These are phyloP conservation scores for Oscarella lobularis DNA, from an alignment of 37 sponge, comb jelly and placozoan genomes.

Conservation along the genomic window DNA sequence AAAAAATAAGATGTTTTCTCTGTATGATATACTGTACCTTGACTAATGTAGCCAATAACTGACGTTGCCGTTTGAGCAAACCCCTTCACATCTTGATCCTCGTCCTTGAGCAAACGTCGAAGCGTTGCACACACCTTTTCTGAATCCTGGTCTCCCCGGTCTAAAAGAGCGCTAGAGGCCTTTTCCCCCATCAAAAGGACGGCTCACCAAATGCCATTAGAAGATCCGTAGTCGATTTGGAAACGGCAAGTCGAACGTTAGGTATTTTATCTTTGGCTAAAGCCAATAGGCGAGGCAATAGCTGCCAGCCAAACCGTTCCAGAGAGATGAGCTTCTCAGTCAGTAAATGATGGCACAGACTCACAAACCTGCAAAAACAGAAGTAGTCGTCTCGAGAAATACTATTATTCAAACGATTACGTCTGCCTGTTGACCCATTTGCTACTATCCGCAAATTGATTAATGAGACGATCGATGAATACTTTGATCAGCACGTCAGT, in stretches of 20 bases:
- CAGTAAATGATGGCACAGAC: neutral
- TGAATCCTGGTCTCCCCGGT: no score
- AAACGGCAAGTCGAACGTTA: neutral
- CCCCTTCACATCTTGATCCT: neutral
- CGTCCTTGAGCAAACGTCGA: neutral
- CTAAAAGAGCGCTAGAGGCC: no score
- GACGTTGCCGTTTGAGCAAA: no score
- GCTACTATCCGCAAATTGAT: neutral
- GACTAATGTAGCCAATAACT: no score
- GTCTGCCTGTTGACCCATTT: neutral
- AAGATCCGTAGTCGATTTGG: neutral
- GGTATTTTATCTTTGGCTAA: neutral
- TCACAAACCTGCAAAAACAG: neutral
- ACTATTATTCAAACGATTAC: no score
- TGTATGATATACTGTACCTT: no score
- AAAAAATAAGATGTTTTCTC: no score
- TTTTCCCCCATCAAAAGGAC: no score
- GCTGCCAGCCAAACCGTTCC: neutral
- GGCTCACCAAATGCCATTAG: neutral
- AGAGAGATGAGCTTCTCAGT: neutral
- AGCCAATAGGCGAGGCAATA: neutral
- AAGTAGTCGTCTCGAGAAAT: no score
- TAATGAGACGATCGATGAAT: neutral
- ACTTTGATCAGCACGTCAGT: slow-evolving; percentile 1
- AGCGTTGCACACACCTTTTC: no score